Base-by-base conservation (phyloP, 2,797 vertebrate genomes). In the Macropodus opercularis region DNA sequence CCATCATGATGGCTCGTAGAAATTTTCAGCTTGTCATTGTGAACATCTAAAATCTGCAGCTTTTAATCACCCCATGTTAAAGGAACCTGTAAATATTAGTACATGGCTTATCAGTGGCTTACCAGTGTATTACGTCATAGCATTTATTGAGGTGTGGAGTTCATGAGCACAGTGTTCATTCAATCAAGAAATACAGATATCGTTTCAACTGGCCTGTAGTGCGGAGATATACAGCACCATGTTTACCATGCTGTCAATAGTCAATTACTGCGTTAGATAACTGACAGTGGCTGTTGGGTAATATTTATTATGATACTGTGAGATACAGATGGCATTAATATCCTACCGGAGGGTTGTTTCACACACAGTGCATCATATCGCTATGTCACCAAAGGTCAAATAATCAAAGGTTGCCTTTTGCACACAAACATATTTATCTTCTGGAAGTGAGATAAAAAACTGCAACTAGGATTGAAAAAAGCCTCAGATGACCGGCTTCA, bases 141-240 rank as follows among this genome's bases (percentile, higher is more conserved):
- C 64, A 63, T 63, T 59, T 41, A 15, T 42, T n/a, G 59, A 40
- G 17, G 8, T 21, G 34, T 55, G 17, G 14, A 29, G 13, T 22
- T 34, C 13, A 58, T 0, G 31, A 41, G 36, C 26, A 36, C 26
- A 21, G 32, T 8, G 10, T n/a, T 42, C 29, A 40, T 51, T 44
- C 67, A 81, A 72, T 44, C 47, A 46, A 42, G 5, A 17, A 44
- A 24, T 53, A 48, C 34, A 50, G 23, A 49, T 32, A 58, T 19
- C 17, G 36, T 18, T 55, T 2, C 13, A 2, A 12, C 3, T 22
- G 13, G 34, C 19, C n/a, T 10, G 40, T 8, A 21, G 11, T 27
- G 27, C 29, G 2, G 9, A 24, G 21, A 4, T 8, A 7, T 17
- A 13, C n/a, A n/a, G n/a, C n/a, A n/a, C 24, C 9, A 23, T 1